These are phyloP conservation scores for Liopterus haemorrhoidalis DNA, from an alignment of 2,888 invertebrate species.

Conservation along the genomic window DNA sequence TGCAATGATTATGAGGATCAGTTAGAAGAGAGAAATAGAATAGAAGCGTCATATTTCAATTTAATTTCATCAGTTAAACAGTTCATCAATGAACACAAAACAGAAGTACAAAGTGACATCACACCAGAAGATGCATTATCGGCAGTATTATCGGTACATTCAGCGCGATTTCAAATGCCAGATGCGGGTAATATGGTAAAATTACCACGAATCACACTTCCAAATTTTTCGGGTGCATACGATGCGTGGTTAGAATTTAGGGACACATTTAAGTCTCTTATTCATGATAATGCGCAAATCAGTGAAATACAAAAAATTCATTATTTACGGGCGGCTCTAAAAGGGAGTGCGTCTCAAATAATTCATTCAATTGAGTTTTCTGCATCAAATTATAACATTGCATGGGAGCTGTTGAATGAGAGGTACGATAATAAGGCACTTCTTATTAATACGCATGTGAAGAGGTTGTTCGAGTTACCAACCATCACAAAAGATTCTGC, in stretches of 20 bases:
- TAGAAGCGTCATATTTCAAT: conserved; percentile 1
- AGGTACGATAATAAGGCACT: conserved; percentile 27
- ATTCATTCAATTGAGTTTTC: conserved; percentile 24
- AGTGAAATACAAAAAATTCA: conserved; percentile 26
- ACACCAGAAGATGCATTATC: neutral
- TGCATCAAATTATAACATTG: conserved; percentile 24
- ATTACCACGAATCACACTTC: conserved; percentile 19
- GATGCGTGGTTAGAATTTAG: conserved; percentile 23
- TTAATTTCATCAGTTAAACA: neutral
- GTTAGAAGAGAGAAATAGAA: neutral
- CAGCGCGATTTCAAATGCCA: no score
- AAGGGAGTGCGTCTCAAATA: conserved; percentile 23
- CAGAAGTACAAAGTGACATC: no score
- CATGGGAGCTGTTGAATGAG: conserved; percentile 25
- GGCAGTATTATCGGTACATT: no score
- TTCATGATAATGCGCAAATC: conserved; percentile 19
- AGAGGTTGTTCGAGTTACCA: conserved; percentile 25
- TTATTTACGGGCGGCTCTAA: conserved; percentile 23
- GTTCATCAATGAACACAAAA: no score
- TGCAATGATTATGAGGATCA: conserved; percentile 1
- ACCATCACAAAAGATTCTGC: conserved; percentile 13
- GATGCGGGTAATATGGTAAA: conserved; percentile 13
- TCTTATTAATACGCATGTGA: conserved; percentile 26
- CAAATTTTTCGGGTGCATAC: conserved; percentile 23
- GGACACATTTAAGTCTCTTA: conserved; percentile 23